Percentiles rank a stretch among this genome's conserved stretches.
These are phyloP conservation scores for Drosophila repletoides DNA, from an alignment of 1,140 invertebrate genomes.

Conservation along the genomic window DNA sequence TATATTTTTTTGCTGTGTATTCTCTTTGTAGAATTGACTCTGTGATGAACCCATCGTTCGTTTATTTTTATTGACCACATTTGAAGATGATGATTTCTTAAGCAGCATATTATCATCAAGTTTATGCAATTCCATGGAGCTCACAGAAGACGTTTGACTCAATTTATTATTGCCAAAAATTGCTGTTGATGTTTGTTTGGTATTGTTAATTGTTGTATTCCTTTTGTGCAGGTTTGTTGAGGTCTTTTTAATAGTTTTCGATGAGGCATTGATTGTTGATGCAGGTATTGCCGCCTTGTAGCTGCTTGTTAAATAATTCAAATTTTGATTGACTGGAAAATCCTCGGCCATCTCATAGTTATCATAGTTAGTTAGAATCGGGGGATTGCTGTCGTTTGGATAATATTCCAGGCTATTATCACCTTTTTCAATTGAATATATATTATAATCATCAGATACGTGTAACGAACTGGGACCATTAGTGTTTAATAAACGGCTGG, in stretches of 20 bases:
- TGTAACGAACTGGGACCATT: constrained; percentile 66
- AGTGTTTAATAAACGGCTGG: constrained; percentile 37
- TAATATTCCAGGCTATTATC: constrained; percentile 56
- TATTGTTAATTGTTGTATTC: constrained; percentile 43
- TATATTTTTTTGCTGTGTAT: constrained; percentile 71
- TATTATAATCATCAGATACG: constrained; percentile 58
- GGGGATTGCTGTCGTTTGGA: constrained; percentile 76
- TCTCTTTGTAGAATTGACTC: constrained; percentile 73
- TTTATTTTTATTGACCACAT: constrained; percentile 71
- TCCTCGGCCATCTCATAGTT: constrained; percentile 78
- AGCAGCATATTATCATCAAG: constrained; percentile 78
- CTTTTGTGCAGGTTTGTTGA: constrained; percentile 61
- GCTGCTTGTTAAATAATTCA: constrained; percentile 44
- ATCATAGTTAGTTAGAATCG: constrained; percentile 75
- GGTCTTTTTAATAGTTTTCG: constrained; percentile 64
- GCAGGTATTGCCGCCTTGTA: constrained; percentile 44
- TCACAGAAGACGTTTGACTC: constrained; percentile 73
- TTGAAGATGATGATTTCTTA: constrained; percentile 73
- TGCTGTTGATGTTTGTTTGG: constrained; percentile 54
- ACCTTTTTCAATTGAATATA: constrained; percentile 52
- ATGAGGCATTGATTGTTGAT: constrained; percentile 66
- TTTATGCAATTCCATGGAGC: constrained; percentile 80
- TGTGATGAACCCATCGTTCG: constrained; percentile 49
- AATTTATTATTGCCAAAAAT: constrained; percentile 63
- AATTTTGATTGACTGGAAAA: constrained; percentile 80